Evolutionary conservation across 2,113 vertebrate species (phyloP).

Genomic region (Clarias gariepinus): DNA sequence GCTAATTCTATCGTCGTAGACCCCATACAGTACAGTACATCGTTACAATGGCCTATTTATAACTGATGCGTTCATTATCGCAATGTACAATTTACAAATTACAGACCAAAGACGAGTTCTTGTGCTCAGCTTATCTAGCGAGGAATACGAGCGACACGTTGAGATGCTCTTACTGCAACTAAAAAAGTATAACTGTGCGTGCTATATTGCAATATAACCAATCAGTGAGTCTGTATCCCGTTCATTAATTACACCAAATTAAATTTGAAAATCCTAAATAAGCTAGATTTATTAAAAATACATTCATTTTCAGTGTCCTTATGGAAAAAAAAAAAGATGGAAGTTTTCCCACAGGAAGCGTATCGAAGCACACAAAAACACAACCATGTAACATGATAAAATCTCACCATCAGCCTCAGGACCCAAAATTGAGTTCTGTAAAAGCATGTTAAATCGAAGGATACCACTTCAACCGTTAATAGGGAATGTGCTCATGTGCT

Average conservation of each 20-base stretch:
- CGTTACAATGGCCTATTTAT: slow-evolving; percentile 40
- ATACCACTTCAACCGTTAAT: slow-evolving; percentile 13
- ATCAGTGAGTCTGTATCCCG: neutral
- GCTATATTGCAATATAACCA: neutral
- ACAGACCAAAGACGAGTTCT: slow-evolving; percentile 26
- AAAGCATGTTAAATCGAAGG: neutral
- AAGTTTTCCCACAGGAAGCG: slow-evolving; percentile 12
- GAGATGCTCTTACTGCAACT: neutral
- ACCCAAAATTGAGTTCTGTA: neutral
- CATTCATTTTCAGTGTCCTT: slow-evolving; percentile 6
- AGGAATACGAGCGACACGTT: neutral
- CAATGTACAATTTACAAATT: slow-evolving; percentile 52
- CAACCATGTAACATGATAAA: slow-evolving; percentile 12
- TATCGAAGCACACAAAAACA: slow-evolving; percentile 18
- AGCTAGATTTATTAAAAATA: neutral
- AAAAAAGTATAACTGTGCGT: neutral
- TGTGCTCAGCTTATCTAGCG: slow-evolving; percentile 5
- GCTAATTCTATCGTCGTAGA: slow-evolving; percentile 33
- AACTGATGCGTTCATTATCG: slow-evolving; percentile 26
- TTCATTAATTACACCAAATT: neutral
- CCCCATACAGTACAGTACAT: slow-evolving; percentile 48
- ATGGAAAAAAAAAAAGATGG: slow-evolving; percentile 19
- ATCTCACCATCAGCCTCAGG: neutral
- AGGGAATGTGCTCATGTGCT: slow-evolving; percentile 16
- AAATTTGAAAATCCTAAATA: neutral